Percentiles rank a stretch among this genome's conserved stretches.
Evolutionary conservation across 2,888 invertebrate species (phyloP).

Genomic region (Drosophila anomelani): DNA sequence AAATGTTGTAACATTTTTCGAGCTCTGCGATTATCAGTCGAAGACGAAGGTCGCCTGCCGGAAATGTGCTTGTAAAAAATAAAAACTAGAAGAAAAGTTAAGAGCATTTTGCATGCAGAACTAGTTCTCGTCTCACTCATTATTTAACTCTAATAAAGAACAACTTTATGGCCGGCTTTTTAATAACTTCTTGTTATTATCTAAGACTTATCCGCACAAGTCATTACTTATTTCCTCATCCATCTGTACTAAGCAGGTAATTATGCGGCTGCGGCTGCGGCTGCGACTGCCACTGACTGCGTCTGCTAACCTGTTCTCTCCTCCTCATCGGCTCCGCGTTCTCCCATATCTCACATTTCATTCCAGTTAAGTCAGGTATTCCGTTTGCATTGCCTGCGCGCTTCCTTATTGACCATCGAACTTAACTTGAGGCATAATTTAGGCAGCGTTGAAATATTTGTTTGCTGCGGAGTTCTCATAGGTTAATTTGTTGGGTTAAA

Average conservation of each 20-base stretch:
- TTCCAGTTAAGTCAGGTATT: conserved; percentile 22
- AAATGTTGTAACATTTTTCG: conserved; percentile 25
- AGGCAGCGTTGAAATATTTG: conserved; percentile 7
- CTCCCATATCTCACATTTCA: conserved; percentile 28
- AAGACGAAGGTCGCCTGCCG: conserved; percentile 12
- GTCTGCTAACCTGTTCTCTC: conserved; percentile 22
- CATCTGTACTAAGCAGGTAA: conserved; percentile 9
- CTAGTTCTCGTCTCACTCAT: conserved; percentile 14
- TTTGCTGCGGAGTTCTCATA: conserved; percentile 14
- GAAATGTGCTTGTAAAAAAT: conserved; percentile 13
- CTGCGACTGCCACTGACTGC: neutral
- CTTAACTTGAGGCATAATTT: neutral
- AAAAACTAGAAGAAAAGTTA: neutral
- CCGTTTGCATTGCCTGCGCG: conserved; percentile 13
- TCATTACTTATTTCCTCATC: conserved; percentile 28
- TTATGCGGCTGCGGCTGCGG: conserved; percentile 1
- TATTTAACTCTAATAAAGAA: neutral
- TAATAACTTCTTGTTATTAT: conserved; percentile 11
- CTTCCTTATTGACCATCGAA: conserved; percentile 35
- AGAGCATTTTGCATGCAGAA: conserved; percentile 9
- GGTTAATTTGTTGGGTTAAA: neutral
- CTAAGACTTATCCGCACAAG: conserved; percentile 9
- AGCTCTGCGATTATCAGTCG: conserved; percentile 20
- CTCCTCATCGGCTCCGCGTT: conserved; percentile 1
- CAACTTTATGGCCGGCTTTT: conserved; percentile 16